Evolutionary conservation across 1,140 invertebrate species (phyloP), one percentile per base, ranked within the genome.

Genomic region (Drosophila setifemur): DNA sequence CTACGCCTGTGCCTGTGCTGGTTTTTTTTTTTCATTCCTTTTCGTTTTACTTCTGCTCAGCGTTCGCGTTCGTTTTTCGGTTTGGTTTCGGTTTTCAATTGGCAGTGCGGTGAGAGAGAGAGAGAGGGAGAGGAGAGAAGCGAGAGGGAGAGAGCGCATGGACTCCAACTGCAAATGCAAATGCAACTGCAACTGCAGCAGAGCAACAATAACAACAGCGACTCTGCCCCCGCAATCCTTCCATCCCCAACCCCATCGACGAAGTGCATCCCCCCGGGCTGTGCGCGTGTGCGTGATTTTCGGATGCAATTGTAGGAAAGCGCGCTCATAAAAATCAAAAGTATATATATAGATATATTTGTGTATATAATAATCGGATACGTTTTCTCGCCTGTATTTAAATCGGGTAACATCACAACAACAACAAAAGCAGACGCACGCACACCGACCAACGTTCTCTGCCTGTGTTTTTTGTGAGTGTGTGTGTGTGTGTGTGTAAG

Each of bases 341-440:
- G 61, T 66, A 49, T 64, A 66, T 31, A 50, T 50, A 50, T 39
- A 49, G 12, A 48, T 29, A 61, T 64, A 49, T 19, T 29, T 64
- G 58, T 64, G 47, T 60, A 48, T 64, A 66, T 49, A 64, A 64
- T 63, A 69, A 70, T 72, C 70, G 57, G 63, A 61, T 70, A 73
- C 53, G 57, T 69, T 73, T 73, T 82, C 66, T 47, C 52, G 43
- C 58, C 60, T 50, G 44, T 50, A 45, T 50, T 48, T 69, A 75
- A 75, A 68, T 69, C 55, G 35, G n/a, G 50, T 57, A 61, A 60
- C 53, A 73, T 40, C 39, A 64, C 43, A 66, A 63, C 33, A n/a
- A n/a, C n/a, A n/a, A n/a, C 31, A 33, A 12, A 33, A n/a, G 29
- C 29, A 61, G 25, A 53, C 25, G 49, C 18, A 57, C 42, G 16